Percentiles rank a stretch among this genome's conserved stretches.
Conservation (phyloP, 2,113 vertebrate species). For the Istiophorus platypterus region DNA sequence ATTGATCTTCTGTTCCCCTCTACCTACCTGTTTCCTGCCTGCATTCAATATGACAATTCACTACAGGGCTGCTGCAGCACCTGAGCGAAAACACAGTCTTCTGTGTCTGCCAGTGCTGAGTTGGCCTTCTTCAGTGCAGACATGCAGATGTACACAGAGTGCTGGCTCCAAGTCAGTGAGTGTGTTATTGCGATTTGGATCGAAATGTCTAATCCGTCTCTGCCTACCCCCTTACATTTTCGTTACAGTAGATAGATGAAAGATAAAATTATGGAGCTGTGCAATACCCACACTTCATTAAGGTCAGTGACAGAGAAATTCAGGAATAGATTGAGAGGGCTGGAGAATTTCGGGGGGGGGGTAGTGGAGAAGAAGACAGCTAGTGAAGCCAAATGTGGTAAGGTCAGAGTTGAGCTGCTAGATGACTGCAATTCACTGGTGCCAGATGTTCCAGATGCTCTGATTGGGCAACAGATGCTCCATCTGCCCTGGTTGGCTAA, state of each 20-base stretch:
- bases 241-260: constrained; percentile 7
- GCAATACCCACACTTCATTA: constrained; percentile 4
- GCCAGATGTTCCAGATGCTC: constrained; percentile 74
- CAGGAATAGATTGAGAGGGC: neutral
- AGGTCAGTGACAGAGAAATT: constrained; percentile 2
- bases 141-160: constrained; percentile 11
- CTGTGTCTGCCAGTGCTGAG: constrained; percentile 30
- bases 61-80: constrained; percentile 20
- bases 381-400: constrained; percentile 36
- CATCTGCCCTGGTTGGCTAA: constrained; percentile 54
- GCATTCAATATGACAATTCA: constrained; percentile 58
- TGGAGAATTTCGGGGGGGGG: neutral
- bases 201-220: constrained; percentile 18
- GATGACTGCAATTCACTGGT: constrained; percentile 47
- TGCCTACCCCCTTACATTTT: neutral
- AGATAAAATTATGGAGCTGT: constrained; percentile 32
- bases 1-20: constrained; percentile 70
- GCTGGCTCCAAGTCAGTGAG: constrained; percentile 8
- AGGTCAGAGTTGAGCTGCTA: constrained; percentile 67
- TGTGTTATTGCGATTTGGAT: constrained; percentile 37
- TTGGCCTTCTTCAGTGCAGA: constrained; percentile 15
- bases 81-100: constrained; percentile 51
- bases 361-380: neutral
- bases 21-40: constrained; percentile 58
- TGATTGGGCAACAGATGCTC: constrained; percentile 76